Percentiles rank a stretch among this genome's conserved stretches.
Evolutionary conservation across 2,888 invertebrate species (phyloP).

Genomic region (Carabus problematicus): DNA sequence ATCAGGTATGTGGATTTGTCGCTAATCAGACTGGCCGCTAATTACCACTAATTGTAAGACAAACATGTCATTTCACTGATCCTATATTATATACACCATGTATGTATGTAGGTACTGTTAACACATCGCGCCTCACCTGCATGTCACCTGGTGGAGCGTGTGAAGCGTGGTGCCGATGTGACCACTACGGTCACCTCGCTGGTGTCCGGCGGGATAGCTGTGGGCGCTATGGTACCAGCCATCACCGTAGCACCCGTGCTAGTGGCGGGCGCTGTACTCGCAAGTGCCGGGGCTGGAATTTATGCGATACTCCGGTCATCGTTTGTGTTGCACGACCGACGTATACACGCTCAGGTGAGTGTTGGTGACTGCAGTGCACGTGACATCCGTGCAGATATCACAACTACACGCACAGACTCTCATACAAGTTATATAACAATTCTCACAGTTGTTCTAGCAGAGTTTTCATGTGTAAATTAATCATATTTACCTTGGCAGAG

Average conservation of each 20-base stretch:
- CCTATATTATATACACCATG: too few species aligned
- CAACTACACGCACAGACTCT: conserved; percentile 43
- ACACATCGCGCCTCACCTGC: conserved; percentile 53
- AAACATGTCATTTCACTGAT: too few species aligned
- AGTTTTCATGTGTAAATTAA: too few species aligned
- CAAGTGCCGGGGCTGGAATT: conserved; percentile 55
- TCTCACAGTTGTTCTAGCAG: conserved; percentile 11
- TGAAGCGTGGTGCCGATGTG: conserved; percentile 50
- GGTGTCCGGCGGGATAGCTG: conserved; percentile 62
- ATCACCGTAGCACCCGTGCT: conserved; percentile 61
- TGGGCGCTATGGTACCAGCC: conserved; percentile 62
- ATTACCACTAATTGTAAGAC: too few species aligned
- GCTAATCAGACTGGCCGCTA: too few species aligned
- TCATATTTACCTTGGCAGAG: conserved; percentile 54
- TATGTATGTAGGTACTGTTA: conserved; percentile 56
- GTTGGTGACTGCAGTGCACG: not conserved
- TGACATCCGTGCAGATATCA: not conserved
- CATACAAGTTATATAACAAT: conserved; percentile 43
- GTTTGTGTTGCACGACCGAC: conserved; percentile 61
- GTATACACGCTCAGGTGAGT: conserved; percentile 62
- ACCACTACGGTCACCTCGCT: conserved; percentile 51
- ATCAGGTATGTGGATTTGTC: conserved; percentile 39
- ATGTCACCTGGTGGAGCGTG: conserved; percentile 50
- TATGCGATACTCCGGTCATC: conserved; percentile 64
- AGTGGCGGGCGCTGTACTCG: conserved; percentile 56